Evolutionary conservation across 2,888 invertebrate species (phyloP).

Genomic region (Aplocera efformata): DNA sequence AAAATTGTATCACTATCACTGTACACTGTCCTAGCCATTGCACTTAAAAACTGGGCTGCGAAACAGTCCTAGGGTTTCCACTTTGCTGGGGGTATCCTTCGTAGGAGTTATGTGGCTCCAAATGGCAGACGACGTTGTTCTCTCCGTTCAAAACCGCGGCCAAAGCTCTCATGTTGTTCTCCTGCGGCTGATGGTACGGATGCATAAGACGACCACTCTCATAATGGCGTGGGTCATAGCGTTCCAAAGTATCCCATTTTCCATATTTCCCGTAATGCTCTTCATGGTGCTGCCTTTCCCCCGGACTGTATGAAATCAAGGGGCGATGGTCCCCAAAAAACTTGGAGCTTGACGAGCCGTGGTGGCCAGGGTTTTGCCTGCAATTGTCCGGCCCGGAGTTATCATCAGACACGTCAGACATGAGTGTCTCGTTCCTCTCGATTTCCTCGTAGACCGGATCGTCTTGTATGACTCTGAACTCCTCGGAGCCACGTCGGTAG

Average conservation of each 20-base stretch:
- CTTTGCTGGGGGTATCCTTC: slow-evolving; percentile 71
- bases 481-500: slow-evolving; percentile 78
- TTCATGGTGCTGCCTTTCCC: slow-evolving; percentile 78
- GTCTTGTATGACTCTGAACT: slow-evolving; percentile 81
- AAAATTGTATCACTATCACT: slow-evolving; percentile 68
- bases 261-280: slow-evolving; percentile 75
- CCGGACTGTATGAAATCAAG: slow-evolving; percentile 88
- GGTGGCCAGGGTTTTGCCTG: slow-evolving; percentile 83
- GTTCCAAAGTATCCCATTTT: slow-evolving; percentile 76
- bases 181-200: slow-evolving; percentile 76
- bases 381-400: slow-evolving; percentile 82
- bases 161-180: slow-evolving; percentile 80
- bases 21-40: slow-evolving; percentile 50
- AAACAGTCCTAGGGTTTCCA: slow-evolving; percentile 71
- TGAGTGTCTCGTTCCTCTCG: slow-evolving; percentile 85
- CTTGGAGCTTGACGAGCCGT: slow-evolving; percentile 80
- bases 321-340: slow-evolving; percentile 91
- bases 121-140: slow-evolving; percentile 91
- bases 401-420: slow-evolving; percentile 89
- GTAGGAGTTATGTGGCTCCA: slow-evolving; percentile 85
- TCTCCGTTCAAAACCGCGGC: slow-evolving; percentile 92
- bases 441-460: slow-evolving; percentile 92
- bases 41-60: slow-evolving; percentile 74
- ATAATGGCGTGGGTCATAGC: slow-evolving; percentile 73
- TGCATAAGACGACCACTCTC: slow-evolving; percentile 78